Evolutionary conservation across 2,797 vertebrate species (phyloP).

Genomic region (Pitangus sulphuratus): DNA sequence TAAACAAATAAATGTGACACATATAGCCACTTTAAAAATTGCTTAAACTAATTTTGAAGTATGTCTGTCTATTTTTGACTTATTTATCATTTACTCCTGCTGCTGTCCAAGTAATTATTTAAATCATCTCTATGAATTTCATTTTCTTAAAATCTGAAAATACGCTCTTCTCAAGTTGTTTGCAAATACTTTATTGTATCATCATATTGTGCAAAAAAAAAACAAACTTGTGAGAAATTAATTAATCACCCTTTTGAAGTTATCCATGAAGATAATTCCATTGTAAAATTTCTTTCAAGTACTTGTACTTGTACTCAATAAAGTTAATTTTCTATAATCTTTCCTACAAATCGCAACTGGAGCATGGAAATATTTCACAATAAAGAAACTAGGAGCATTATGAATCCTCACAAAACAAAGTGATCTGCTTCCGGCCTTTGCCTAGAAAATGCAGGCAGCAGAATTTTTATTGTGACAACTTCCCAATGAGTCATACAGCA

Average conservation of each 20-base stretch:
- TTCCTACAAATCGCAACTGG: neutral
- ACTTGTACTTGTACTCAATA: neutral
- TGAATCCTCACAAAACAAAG: neutral
- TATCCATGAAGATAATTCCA: neutral
- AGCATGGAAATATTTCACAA: neutral
- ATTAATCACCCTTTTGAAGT: neutral
- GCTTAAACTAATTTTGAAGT: neutral
- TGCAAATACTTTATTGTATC: neutral
- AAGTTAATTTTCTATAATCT: neutral
- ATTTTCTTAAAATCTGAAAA: neutral
- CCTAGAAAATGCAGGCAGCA: neutral
- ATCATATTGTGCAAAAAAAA: neutral
- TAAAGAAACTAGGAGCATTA: neutral
- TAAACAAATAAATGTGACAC: neutral
- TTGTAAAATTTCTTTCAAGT: neutral
- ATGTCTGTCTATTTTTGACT: neutral
- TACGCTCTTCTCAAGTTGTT: neutral
- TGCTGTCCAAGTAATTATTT: neutral
- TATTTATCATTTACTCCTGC: neutral
- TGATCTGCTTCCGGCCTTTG: neutral
- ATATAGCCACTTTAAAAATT: neutral
- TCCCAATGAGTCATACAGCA: neutral
- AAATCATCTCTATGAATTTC: neutral
- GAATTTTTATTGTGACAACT: neutral
- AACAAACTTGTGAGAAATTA: neutral